Conservation (phyloP, 2,113 vertebrate genomes). For the Actenoides lindsayi region DNA sequence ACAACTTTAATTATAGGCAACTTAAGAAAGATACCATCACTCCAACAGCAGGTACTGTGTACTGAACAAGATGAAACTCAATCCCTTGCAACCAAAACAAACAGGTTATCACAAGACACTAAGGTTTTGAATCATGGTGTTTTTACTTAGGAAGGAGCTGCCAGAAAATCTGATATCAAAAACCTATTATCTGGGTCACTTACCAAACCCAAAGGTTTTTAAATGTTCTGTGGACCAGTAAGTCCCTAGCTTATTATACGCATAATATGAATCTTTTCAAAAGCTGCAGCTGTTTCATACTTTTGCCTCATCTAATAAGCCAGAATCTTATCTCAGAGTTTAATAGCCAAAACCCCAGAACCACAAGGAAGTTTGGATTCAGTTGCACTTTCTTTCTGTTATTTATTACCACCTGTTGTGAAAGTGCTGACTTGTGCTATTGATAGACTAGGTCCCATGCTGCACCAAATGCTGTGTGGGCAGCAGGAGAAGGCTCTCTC, state of each 20-base stretch:
- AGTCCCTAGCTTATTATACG: neutral
- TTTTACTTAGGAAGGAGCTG: neutral
- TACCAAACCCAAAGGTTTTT: neutral
- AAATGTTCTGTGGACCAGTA: neutral
- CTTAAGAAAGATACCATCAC: neutral
- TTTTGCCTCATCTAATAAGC: neutral
- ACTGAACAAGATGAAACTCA: conserved; percentile 33
- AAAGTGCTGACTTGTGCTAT: neutral
- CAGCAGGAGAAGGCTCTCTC: neutral
- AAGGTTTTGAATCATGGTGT: neutral
- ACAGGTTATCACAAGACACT: neutral
- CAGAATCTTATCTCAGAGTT: neutral
- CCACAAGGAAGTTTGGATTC: neutral
- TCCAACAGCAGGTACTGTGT: neutral
- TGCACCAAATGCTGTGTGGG: too few relatives aligned
- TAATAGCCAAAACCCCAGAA: neutral
- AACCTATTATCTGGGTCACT: neutral
- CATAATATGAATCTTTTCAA: neutral
- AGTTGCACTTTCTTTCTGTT: neutral
- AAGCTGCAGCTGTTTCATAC: neutral
- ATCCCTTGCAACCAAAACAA: conserved; percentile 28
- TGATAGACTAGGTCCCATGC: accelerated
- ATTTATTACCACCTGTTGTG: neutral
- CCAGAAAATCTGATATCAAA: neutral
- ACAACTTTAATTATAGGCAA: conserved; percentile 38